Evolutionary conservation across 2,888 invertebrate species (phyloP), one percentile per base, ranked within the genome.

Genomic region (Drosophila subsilvestris): DNA sequence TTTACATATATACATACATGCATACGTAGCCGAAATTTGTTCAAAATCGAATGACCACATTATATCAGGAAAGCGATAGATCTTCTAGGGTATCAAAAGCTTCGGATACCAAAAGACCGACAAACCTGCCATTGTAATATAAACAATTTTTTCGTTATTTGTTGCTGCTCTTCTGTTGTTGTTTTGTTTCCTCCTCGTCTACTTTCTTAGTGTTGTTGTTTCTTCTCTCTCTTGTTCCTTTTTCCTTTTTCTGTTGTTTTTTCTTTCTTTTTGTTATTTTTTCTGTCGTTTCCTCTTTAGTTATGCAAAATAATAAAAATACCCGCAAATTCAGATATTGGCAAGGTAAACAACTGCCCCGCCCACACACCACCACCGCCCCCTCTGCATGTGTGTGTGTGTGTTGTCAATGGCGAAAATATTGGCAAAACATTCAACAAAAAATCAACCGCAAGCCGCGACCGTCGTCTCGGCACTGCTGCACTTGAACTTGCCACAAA

Each of bases 401-500:
- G n/a, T 77, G 87, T 85, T 79, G 79, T 77, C 75, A 83, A 78
- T 83, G 80, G 76, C 86, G 60, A 83, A 84, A 86, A 62, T 83
- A 88, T 84, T 86, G 86, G 86, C 88, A 83, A 84, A 88, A 84
- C 88, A 86, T 83, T 86, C 58, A 60, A 65, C 71, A 68, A 63
- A 66, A 79, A 79, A 78, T 47, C 71, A 70, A 74, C 44, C 54
- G 56, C 65, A 42, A 54, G 55, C 74, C 44, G 37, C 54, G 74
- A n/a, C 32, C 12, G 32, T 37, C n/a, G 37, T 2, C 37, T n/a
- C 14, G 37, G 14, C 37, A 37, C 37, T n/a, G 77, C 74, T 87
- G 84, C 88, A 85, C 84, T 84, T 84, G 84, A 84, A 84, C 84
- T 84, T 84, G 86, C 86, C 73, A 71, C 86, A 85, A 66, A 66